A percentile compares a stretch with the other conserved stretches of the same genome.
These are phyloP conservation scores for Gasterosteus aculeatus DNA, from an alignment of 2,113 vertebrate species.

Conservation along the genomic window DNA sequence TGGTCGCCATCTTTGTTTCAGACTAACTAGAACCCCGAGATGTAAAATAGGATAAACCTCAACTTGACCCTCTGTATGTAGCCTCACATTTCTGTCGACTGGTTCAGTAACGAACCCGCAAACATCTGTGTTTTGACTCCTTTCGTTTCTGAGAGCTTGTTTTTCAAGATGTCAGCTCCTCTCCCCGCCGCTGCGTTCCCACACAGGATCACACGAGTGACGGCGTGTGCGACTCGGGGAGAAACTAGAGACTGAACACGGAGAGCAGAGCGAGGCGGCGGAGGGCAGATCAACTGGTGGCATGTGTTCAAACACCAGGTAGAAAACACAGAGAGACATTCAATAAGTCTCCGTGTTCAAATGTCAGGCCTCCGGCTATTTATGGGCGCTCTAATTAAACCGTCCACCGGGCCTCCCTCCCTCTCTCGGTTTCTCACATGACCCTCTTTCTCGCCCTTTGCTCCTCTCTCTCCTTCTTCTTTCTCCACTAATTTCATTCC, in stretches of 20 bases:
- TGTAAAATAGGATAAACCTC: too few species aligned
- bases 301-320: constrained; percentile 73
- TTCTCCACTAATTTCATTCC: constrained; percentile 20
- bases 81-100: not conserved
- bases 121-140: constrained; percentile 55
- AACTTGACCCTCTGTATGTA: too few species aligned
- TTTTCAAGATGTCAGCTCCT: constrained; percentile 63
- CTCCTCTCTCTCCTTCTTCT: constrained; percentile 6
- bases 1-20: too few species aligned
- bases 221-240: too few species aligned
- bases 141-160: constrained; percentile 64
- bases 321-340: constrained; percentile 66
- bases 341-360: constrained; percentile 72
- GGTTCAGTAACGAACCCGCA: constrained; percentile 50
- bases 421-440: constrained; percentile 52
- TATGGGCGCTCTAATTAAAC: constrained; percentile 80
- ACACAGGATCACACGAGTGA: constrained; percentile 25
- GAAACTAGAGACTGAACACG: constrained; percentile 8
- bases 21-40: too few species aligned
- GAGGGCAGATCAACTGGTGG: constrained; percentile 52
- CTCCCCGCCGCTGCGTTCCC: not conserved
- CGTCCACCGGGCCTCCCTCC: constrained; percentile 56
- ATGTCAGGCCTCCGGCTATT: constrained; percentile 79
- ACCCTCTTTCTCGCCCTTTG: constrained; percentile 59
- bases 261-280: constrained; percentile 17